A percentile compares a stretch with the other conserved stretches of the same genome.
Conservation (phyloP, 2,113 vertebrate genomes). For the Speoplatyrhinus poulsoni region DNA sequence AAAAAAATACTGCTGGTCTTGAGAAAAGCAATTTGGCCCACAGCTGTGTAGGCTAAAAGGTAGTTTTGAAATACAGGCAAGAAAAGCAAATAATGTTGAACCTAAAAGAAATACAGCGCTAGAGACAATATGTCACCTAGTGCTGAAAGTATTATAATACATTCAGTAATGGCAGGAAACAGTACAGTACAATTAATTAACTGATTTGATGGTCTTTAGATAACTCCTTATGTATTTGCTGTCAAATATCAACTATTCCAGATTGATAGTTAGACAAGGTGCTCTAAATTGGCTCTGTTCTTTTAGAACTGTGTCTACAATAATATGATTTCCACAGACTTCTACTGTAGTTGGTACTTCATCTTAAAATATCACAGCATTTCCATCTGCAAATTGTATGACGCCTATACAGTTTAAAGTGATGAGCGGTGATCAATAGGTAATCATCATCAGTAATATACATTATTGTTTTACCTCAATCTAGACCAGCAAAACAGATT, state of each 20-base stretch:
- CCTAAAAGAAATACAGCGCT: constrained; percentile 18
- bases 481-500: too few relatives aligned
- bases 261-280: constrained; percentile 30
- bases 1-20: constrained; percentile 18
- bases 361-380: too few relatives aligned
- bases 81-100: constrained; percentile 34
- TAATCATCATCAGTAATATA: too few relatives aligned
- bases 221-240: constrained; percentile 36
- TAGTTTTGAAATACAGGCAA: constrained; percentile 26
- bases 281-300: constrained; percentile 1
- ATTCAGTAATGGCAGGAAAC: constrained; percentile 30
- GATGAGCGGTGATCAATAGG: too few relatives aligned
- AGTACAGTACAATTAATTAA: constrained; percentile 40
- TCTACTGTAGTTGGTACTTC: too few relatives aligned
- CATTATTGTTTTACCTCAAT: too few relatives aligned
- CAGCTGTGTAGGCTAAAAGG: constrained; percentile 46
- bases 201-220: constrained; percentile 36
- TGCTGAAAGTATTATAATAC: constrained; percentile 45
- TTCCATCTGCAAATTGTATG: too few relatives aligned
- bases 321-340: too few relatives aligned
- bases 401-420: too few relatives aligned
- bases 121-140: constrained; percentile 31
- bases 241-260: constrained; percentile 19
- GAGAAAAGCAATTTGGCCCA: constrained; percentile 25
- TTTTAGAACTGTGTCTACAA: constrained; percentile 1